Conservation (phyloP, 2,888 invertebrate genomes). For the Hipparchia sbordonii region DNA sequence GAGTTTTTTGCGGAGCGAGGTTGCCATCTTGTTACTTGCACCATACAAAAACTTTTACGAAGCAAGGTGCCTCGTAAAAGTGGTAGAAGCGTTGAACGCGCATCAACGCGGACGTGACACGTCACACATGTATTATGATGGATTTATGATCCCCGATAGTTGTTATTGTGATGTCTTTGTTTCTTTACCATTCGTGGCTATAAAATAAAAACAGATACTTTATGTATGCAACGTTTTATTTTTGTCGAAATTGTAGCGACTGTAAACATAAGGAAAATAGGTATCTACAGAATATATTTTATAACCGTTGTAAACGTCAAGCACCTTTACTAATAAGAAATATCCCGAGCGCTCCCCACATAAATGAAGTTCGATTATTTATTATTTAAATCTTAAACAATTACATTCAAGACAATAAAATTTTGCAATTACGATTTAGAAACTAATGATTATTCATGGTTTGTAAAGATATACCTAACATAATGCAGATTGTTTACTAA, state of each 20-base stretch:
- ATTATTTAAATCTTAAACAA: too few relatives aligned
- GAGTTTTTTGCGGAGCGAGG: too few relatives aligned
- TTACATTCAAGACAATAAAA: too few relatives aligned
- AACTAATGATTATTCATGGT: too few relatives aligned
- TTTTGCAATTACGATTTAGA: too few relatives aligned
- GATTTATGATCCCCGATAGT: constrained; percentile 67
- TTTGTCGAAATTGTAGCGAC: constrained; percentile 12
- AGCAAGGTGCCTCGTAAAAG: constrained; percentile 68
- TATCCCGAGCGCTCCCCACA: too few relatives aligned
- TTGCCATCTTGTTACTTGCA: constrained; percentile 40
- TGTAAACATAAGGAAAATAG: neutral
- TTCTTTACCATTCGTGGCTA: constrained; percentile 27
- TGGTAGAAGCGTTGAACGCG: constrained; percentile 54
- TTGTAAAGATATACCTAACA: too few relatives aligned
- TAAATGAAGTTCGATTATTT: too few relatives aligned
- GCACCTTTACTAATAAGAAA: too few relatives aligned
- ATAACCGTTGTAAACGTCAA: neutral
- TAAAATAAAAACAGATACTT: constrained; percentile 31
- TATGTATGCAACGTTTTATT: constrained; percentile 26
- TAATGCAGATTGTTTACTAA: too few relatives aligned
- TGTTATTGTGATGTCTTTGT: constrained; percentile 47
- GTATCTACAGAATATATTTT: neutral
- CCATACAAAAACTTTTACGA: constrained; percentile 58
- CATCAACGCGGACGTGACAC: constrained; percentile 68
- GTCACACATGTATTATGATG: constrained; percentile 68